Evolutionary conservation across 2,888 invertebrate genomes (phyloP).

Genomic region (Troides oblongomaculatus): DNA sequence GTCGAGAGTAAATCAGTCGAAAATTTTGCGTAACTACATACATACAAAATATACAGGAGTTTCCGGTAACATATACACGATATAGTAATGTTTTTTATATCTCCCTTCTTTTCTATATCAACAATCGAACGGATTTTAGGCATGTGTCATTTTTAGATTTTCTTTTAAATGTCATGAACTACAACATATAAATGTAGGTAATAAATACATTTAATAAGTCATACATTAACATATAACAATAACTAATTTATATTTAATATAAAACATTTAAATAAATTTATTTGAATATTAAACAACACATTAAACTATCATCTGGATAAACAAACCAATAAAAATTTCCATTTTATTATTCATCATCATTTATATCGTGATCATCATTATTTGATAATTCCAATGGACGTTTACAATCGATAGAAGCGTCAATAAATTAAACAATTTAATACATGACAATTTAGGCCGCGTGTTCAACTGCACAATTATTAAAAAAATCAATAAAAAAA

Average conservation of each 20-base stretch:
- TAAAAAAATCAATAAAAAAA: neutral
- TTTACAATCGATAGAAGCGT: conserved; percentile 1
- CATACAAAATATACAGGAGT: conserved; percentile 43
- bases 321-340: too few relatives aligned
- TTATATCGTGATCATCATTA: neutral
- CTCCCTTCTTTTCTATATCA: neutral
- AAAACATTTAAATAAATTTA: neutral
- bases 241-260: neutral
- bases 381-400: conserved; percentile 17
- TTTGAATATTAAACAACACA: too few relatives aligned
- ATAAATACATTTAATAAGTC: neutral
- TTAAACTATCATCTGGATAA: too few relatives aligned
- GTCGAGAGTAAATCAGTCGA: conserved; percentile 52
- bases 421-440: conserved; percentile 10
- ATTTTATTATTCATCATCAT: too few relatives aligned
- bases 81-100: too few relatives aligned
- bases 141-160: neutral
- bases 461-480: conserved; percentile 26
- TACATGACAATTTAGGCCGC: conserved; percentile 33
- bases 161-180: neutral
- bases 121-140: conserved; percentile 11
- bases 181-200: neutral
- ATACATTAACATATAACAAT: neutral
- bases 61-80: conserved; percentile 23
- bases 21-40: conserved; percentile 41